Conservation (phyloP, 2,888 invertebrate species). For the Cerceris rybyensis region DNA sequence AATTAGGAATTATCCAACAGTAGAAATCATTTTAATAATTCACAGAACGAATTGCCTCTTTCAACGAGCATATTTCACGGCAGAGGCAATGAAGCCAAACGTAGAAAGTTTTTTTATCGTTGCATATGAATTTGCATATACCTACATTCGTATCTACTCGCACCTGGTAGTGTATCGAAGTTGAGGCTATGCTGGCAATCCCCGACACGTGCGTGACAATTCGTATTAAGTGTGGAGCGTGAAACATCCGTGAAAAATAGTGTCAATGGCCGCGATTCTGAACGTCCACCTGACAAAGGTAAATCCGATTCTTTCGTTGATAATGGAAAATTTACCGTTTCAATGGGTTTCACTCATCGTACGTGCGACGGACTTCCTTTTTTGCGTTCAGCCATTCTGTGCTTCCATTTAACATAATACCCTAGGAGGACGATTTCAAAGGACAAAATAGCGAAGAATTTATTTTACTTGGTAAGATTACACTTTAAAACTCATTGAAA, state of each 20-base stretch:
- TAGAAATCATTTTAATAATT: too few species aligned
- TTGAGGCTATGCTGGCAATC: conserved; percentile 5
- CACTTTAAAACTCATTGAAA: too few species aligned
- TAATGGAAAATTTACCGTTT: background rate
- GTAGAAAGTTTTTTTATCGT: conserved; percentile 16
- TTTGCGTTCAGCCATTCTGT: background rate
- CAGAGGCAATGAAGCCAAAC: background rate
- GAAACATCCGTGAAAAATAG: conserved; percentile 29
- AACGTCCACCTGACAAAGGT: conserved; percentile 29
- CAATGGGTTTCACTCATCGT: background rate
- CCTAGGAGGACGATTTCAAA: background rate
- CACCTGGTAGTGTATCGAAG: conserved; percentile 17
- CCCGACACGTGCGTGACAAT: conserved; percentile 38
- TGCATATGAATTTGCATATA: conserved; percentile 19
- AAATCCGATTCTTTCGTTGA: conserved; percentile 2
- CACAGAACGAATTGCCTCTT: too few species aligned
- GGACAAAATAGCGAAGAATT: too few species aligned
- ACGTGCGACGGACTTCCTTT: background rate
- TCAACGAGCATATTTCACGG: too few species aligned
- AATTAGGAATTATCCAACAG: too few species aligned
- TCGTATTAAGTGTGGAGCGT: conserved; percentile 30
- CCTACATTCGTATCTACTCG: conserved; percentile 4
- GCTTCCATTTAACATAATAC: background rate
- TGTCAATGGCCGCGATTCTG: conserved; percentile 37
- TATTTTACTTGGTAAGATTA: too few species aligned